Evolutionary conservation across 2,888 invertebrate species (phyloP).

Genomic region (Corythucha ciliata): DNA sequence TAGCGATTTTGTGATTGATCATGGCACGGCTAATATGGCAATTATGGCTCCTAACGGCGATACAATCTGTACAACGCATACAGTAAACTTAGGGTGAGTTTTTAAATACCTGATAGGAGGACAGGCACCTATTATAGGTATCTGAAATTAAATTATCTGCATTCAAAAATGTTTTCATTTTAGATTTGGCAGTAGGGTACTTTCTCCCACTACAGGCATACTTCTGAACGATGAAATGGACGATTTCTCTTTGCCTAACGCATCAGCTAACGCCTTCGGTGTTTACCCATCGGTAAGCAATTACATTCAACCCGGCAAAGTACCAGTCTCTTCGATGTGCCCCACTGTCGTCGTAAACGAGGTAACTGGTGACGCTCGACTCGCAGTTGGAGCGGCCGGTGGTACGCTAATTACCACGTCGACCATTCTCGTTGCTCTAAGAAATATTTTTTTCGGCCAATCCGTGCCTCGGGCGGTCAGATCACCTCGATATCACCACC

Average conservation of each 20-base stretch:
- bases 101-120: background rate
- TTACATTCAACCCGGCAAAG: constrained; percentile 66
- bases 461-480: constrained; percentile 58
- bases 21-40: constrained; percentile 65
- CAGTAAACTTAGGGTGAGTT: constrained; percentile 59
- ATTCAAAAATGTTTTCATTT: no score
- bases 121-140: no score
- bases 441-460: constrained; percentile 55
- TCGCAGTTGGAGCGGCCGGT: constrained; percentile 48
- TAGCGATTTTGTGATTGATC: constrained; percentile 38
- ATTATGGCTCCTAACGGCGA: constrained; percentile 73
- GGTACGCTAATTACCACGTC: constrained; percentile 49
- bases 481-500: constrained; percentile 72
- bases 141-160: no score
- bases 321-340: constrained; percentile 79
- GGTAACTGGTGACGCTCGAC: constrained; percentile 40
- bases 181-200: constrained; percentile 59
- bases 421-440: constrained; percentile 47
- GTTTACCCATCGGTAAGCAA: constrained; percentile 71
- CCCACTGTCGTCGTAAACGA: constrained; percentile 65
- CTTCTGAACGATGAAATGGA: constrained; percentile 93
- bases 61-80: constrained; percentile 85
- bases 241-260: constrained; percentile 77
- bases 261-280: constrained; percentile 59
- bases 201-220: constrained; percentile 74